phyloP scores from a whole-genome alignment of 2,797 vertebrate species.

The Chiroxiphia lanceolata region DNA sequence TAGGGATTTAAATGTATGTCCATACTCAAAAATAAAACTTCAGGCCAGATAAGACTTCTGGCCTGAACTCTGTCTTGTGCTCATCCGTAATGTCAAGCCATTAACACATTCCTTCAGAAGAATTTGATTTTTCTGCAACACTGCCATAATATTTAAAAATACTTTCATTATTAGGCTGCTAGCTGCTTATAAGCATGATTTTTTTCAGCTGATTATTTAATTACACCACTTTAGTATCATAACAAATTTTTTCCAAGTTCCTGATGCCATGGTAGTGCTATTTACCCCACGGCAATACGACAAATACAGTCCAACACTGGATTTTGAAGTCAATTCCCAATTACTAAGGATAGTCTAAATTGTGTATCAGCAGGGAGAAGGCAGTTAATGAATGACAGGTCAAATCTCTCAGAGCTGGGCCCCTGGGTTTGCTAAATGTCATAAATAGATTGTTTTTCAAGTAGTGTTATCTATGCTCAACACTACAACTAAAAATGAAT shows the following conservation, averaged over 20 bases:
- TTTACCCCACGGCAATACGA: background rate
- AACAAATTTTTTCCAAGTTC: background rate
- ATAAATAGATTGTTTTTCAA: background rate
- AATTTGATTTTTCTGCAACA: background rate
- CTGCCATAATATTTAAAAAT: background rate
- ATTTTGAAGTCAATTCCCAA: background rate
- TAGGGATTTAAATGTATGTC: background rate
- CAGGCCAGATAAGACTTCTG: background rate
- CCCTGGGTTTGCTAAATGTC: background rate
- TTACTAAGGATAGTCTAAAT: background rate
- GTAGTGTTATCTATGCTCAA: background rate
- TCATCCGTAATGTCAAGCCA: background rate
- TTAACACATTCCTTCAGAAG: background rate
- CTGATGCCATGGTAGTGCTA: background rate
- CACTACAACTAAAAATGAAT: background rate
- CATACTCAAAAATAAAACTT: background rate
- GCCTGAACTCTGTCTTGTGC: background rate
- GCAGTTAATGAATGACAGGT: background rate
- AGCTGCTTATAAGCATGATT: background rate
- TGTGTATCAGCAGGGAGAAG: background rate
- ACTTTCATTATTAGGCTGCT: background rate
- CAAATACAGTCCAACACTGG: background rate
- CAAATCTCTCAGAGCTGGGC: background rate
- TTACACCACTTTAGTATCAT: background rate
- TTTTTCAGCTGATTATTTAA: conserved; percentile 23